phyloP scores from a whole-genome alignment of 2,113 vertebrate genomes.

The Peromyscus californicus region DNA sequence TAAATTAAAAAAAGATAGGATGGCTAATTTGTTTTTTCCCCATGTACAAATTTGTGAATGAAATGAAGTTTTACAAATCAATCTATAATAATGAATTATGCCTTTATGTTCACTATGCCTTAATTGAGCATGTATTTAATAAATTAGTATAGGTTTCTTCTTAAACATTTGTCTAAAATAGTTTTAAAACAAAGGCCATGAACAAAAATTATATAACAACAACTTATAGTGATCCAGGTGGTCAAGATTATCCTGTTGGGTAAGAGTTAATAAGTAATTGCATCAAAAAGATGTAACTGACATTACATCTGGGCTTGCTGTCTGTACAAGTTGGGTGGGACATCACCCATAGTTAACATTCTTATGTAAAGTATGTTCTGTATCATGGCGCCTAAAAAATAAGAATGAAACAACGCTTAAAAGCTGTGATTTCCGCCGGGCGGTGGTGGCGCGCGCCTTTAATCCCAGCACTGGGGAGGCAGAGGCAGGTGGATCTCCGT shows the following conservation, averaged over 20 bases:
- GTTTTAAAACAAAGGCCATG: neutral
- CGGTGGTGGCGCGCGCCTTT: too few relatives aligned
- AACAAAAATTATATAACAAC: conserved; percentile 11
- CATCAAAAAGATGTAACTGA: conserved; percentile 60
- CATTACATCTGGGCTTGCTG: conserved; percentile 64
- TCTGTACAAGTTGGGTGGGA: conserved; percentile 65
- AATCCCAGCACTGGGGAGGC: too few relatives aligned
- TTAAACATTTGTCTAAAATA: conserved; percentile 21
- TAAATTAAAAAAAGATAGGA: conserved; percentile 18
- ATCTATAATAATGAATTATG: neutral
- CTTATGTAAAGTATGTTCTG: conserved; percentile 38
- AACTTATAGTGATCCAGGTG: conserved; percentile 62
- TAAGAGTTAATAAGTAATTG: conserved; percentile 64
- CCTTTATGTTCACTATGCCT: conserved; percentile 44
- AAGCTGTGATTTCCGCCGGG: neutral
- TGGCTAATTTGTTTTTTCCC: neutral
- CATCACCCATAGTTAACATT: conserved; percentile 48
- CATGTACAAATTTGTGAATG: conserved; percentile 39
- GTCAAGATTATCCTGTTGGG: conserved; percentile 69
- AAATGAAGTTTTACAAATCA: conserved; percentile 22
- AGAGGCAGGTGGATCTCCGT: too few relatives aligned
- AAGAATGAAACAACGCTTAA: conserved; percentile 23
- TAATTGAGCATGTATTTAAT: neutral
- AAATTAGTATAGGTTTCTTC: conserved; percentile 12
- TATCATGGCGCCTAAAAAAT: conserved; percentile 28